Evolutionary conservation across 2,888 invertebrate species (phyloP).

Genomic region (Gordius sp.): DNA sequence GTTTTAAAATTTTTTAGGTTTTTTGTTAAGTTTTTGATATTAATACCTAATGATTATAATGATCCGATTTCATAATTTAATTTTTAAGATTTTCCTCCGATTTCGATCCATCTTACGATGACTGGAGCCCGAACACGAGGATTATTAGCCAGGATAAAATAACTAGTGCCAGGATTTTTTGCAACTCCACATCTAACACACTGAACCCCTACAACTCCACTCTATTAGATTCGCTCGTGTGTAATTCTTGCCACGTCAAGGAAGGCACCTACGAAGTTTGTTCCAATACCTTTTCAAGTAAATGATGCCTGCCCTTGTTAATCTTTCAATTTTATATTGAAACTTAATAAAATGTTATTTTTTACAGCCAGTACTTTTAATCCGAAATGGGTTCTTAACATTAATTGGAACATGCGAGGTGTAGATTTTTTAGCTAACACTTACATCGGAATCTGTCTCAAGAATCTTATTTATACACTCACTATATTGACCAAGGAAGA

Average conservation of each 20-base stretch:
- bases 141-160: too few relatives aligned
- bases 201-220: too few relatives aligned
- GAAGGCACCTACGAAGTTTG: slow-evolving; percentile 94
- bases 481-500: slow-evolving; percentile 67
- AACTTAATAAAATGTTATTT: not conserved
- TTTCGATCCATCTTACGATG: slow-evolving; percentile 76
- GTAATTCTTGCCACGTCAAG: slow-evolving; percentile 59
- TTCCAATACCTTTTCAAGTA: slow-evolving; percentile 31
- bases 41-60: too few relatives aligned
- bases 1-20: too few relatives aligned
- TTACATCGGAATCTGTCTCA: slow-evolving; percentile 15
- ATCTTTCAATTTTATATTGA: not conserved
- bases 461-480: slow-evolving; percentile 63
- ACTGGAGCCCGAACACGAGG: slow-evolving; percentile 68
- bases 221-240: slow-evolving; percentile 24
- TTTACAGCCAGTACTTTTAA: slow-evolving; percentile 28
- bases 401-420: slow-evolving; percentile 97
- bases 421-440: slow-evolving; percentile 12
- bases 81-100: slow-evolving; percentile 29
- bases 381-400: slow-evolving; percentile 89
- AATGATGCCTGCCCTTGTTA: not conserved
- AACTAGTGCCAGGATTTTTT: too few relatives aligned
- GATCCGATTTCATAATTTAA: too few relatives aligned
- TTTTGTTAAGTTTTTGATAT: too few relatives aligned
- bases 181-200: too few relatives aligned